A percentile compares a stretch with the other conserved stretches of the same genome.
phyloP scores from a whole-genome alignment of 2,888 invertebrate genomes.

The Pterobdella sp. region DNA sequence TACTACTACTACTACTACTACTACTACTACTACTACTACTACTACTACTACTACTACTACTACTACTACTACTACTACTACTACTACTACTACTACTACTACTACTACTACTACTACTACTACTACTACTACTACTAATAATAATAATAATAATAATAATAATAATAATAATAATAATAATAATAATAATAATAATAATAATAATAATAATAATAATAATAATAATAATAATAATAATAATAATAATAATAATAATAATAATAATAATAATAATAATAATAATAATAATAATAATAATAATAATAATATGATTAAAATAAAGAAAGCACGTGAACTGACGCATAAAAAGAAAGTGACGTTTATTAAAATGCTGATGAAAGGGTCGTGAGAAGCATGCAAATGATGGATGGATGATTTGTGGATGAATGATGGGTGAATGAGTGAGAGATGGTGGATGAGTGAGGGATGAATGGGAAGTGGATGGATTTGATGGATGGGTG shows the following conservation, averaged over 20 bases:
- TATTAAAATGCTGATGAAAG: no score
- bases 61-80: not conserved
- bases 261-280: not conserved
- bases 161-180: not conserved
- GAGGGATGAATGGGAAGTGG: no score
- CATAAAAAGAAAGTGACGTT: no score
- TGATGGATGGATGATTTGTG: no score
- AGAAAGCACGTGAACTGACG: no score
- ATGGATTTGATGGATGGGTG: no score
- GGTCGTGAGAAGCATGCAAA: no score
- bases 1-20: slow-evolving; percentile 25
- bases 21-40: not conserved
- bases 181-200: not conserved
- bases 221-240: not conserved
- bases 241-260: not conserved
- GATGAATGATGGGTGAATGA: no score
- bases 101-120: not conserved
- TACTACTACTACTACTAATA: not conserved
- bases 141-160: not conserved
- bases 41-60: not conserved
- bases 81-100: not conserved
- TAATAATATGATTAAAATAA: not conserved
- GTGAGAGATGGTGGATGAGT: no score
- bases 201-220: not conserved
- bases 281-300: not conserved